Conservation (phyloP, 1,140 invertebrate species). For the Papilio polyxenes region DNA sequence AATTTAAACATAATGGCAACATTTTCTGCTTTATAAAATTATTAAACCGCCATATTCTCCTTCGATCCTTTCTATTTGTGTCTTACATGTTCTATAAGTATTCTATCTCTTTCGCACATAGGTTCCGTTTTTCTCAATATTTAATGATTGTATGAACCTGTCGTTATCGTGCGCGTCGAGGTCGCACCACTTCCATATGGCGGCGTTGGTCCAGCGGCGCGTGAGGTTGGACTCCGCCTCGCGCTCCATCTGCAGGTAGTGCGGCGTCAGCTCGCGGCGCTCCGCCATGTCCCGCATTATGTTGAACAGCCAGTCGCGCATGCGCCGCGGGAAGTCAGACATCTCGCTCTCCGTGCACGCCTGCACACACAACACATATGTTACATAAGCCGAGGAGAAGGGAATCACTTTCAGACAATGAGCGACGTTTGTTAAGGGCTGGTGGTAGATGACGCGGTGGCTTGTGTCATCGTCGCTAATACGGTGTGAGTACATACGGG, state of each 20-base stretch:
- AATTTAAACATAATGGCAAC: background rate
- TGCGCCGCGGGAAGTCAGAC: conserved; percentile 94
- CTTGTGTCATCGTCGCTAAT: too few species aligned
- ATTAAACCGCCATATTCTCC: background rate
- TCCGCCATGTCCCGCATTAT: conserved; percentile 97
- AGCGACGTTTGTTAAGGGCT: too few species aligned
- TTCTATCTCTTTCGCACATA: background rate
- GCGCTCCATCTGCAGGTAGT: conserved; percentile 92
- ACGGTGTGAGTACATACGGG: conserved; percentile 78
- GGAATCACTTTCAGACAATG: background rate
- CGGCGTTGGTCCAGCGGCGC: conserved; percentile 93
- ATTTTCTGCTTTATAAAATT: background rate
- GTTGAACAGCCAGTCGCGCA: conserved; percentile 98
- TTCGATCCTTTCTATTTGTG: background rate
- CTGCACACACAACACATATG: conserved; percentile 62
- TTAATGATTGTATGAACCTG: conserved; percentile 74
- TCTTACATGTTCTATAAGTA: background rate
- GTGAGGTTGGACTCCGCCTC: conserved; percentile 93
- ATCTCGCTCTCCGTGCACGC: conserved; percentile 91
- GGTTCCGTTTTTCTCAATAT: background rate
- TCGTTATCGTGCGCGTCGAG: conserved; percentile 94
- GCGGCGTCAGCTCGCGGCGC: conserved; percentile 90
- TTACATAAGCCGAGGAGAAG: background rate
- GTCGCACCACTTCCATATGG: conserved; percentile 98
- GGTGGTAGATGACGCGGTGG: background rate